Base-by-base conservation (phyloP, 2,113 vertebrate species). In the Oncorhynchus mykiss region DNA sequence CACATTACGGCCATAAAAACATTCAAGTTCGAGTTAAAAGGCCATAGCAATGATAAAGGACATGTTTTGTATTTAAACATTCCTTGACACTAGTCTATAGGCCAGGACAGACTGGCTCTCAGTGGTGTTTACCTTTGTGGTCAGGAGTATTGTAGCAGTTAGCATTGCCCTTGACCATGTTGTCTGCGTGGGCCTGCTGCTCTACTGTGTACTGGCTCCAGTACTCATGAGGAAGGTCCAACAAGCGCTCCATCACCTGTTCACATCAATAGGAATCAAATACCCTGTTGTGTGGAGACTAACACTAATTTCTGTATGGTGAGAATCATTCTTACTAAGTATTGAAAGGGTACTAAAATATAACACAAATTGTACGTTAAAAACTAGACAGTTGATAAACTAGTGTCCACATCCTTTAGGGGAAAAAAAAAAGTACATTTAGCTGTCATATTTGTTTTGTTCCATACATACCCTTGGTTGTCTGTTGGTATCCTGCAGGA, bases 161-260 rank as follows among this genome's bases (percentile, higher is more conserved):
- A 78, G 75, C 60, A 14, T 92, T 91, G 85, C 93, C 94, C 57
- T 92, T 91, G 85, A 93, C 94, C 57, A 34, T 14, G 0, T 93
- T 93, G 0, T 89, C 91, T 57, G 94, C 92, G 70, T 94, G 91
- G 1, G 94, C 86, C 51, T 54, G 29, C 71, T 95, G 94, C 73
- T 94, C 91, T 85, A 94, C 90, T 89, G 95, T 90, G 92, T 95
- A 87, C 85, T 94, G 95, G 86, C 90, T 94, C 97, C 97, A 99
- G 84, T 95, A 99, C 18, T 92, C 94, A 84, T 86, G 70, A 0
- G 96, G 95, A 80, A 98, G 88, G 80, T 91, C 91, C 67, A 98
- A 91, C 49, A 98, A 85, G 48, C 95, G 90, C 85, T 97, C 95
- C 27, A 98, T 76, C 0, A 98, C 93, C 97, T 98, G 54, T 24